Evolutionary conservation across 2,888 invertebrate species (phyloP).

Genomic region (Dermolepida albohirtum): DNA sequence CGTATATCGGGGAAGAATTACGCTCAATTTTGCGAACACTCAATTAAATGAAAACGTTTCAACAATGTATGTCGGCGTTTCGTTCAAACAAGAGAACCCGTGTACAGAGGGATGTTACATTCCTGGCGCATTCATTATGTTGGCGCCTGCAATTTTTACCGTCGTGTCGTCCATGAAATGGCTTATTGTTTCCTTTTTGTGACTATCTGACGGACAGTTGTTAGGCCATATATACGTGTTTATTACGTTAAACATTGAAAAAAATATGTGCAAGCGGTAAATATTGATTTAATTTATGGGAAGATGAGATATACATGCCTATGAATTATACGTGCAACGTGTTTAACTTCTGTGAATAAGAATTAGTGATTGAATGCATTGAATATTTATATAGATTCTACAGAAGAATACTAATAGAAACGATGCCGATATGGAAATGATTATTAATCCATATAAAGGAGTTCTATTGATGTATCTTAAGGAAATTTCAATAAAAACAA

Average conservation of each 20-base stretch:
- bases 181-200: constrained; percentile 40
- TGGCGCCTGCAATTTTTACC: constrained; percentile 40
- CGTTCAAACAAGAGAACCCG: constrained; percentile 25
- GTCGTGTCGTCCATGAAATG: constrained; percentile 29
- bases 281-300: not conserved
- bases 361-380: no score
- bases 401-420: no score
- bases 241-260: constrained; percentile 5
- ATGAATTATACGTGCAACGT: not conserved
- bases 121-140: constrained; percentile 37
- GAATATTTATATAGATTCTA: no score
- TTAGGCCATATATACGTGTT: not conserved
- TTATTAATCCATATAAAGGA: no score
- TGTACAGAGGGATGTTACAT: constrained; percentile 13
- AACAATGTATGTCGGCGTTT: constrained; percentile 21
- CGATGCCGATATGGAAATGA: no score
- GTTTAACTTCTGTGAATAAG: not conserved
- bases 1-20: constrained; percentile 5
- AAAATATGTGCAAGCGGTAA: not conserved
- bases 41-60: constrained; percentile 28
- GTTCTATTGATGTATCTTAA: no score
- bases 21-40: constrained; percentile 10
- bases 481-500: no score
- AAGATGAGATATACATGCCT: not conserved
- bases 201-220: not conserved